A percentile compares a stretch with the other conserved stretches of the same genome.
phyloP scores from a whole-genome alignment of 1,140 invertebrate species.

The Hermetia illucens region DNA sequence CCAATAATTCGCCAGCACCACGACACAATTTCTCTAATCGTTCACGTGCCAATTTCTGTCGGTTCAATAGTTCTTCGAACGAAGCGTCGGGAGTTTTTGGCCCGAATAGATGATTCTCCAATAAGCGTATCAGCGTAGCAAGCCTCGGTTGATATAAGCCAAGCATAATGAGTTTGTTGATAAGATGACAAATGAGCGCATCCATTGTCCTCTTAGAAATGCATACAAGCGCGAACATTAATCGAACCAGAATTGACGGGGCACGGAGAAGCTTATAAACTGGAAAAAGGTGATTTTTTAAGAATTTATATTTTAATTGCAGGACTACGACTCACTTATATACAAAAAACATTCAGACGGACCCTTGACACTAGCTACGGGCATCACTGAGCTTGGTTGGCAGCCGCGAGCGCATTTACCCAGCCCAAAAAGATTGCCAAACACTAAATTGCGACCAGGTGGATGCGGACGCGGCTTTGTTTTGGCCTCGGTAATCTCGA shows the following conservation, averaged over 20 bases:
- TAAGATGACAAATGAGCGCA: not conserved
- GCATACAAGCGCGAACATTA: not conserved
- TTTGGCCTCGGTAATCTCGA: not conserved
- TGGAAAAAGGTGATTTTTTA: slow-evolving; percentile 1
- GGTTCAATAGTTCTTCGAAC: slow-evolving; percentile 1
- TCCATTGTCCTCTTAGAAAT: slow-evolving; percentile 1
- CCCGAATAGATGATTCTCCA: slow-evolving; percentile 6
- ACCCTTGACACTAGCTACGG: not conserved
- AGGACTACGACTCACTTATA: slow-evolving; percentile 2
- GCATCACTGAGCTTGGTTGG: not conserved
- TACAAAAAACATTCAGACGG: slow-evolving; percentile 5
- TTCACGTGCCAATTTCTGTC: slow-evolving; percentile 2
- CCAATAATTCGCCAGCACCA: not conserved
- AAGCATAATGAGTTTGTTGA: slow-evolving; percentile 1
- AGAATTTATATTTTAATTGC: not conserved
- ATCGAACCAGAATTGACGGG: not conserved
- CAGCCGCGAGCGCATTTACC: not conserved
- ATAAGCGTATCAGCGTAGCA: not conserved
- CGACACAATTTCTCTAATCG: slow-evolving; percentile 1
- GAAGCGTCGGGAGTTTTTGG: not conserved
- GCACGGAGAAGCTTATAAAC: not conserved
- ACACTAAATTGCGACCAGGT: slow-evolving; percentile 2
- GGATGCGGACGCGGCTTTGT: not conserved
- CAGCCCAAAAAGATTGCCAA: slow-evolving; percentile 4
- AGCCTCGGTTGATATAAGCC: slow-evolving; percentile 4